Conservation (phyloP, 2,888 invertebrate genomes). For the Euphydryas editha region DNA sequence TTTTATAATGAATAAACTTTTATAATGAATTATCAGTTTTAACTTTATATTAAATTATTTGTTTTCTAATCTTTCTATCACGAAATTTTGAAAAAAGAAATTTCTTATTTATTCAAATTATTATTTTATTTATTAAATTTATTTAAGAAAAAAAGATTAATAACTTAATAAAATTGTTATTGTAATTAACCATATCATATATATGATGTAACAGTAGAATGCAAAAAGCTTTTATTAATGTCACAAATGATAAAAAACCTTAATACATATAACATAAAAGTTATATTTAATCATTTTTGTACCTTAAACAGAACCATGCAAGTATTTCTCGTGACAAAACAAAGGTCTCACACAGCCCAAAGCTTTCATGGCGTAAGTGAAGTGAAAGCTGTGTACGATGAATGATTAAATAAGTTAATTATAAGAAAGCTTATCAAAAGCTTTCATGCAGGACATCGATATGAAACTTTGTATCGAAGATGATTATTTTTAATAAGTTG, state of each 20-base stretch:
- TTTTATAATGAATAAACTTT: too few relatives aligned
- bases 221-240: background rate
- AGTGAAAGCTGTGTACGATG: conserved; percentile 15
- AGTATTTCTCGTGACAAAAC: conserved; percentile 15
- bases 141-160: too few relatives aligned
- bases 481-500: background rate
- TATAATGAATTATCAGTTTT: too few relatives aligned
- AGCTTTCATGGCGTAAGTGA: conserved; percentile 23
- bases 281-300: background rate
- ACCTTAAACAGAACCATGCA: background rate
- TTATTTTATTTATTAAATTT: too few relatives aligned
- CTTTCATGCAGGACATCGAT: background rate
- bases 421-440: background rate
- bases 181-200: too few relatives aligned
- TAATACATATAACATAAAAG: background rate
- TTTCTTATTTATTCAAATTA: too few relatives aligned
- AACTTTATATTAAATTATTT: too few relatives aligned
- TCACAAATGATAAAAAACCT: background rate
- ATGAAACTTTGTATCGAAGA: background rate
- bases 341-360: conserved; percentile 20
- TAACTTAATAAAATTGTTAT: too few relatives aligned
- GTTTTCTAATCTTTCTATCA: too few relatives aligned
- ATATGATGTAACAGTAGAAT: background rate
- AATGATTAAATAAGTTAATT: conserved; percentile 8
- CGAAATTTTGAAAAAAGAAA: too few relatives aligned